Base-by-base conservation (phyloP, 1,140 invertebrate genomes). In the Pristionchus pacificus region DNA sequence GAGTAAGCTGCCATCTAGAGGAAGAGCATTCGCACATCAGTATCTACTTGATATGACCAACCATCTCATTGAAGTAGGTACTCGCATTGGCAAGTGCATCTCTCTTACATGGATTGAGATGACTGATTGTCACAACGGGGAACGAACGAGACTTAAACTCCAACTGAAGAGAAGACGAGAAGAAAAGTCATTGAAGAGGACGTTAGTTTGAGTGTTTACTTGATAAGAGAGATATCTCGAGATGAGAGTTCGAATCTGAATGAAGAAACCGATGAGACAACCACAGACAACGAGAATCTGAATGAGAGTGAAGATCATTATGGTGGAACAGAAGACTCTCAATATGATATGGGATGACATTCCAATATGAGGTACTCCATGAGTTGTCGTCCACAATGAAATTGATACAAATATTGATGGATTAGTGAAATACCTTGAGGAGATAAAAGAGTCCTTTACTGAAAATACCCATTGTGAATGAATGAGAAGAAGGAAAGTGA, bases 61-160 rank as follows among this genome's bases (percentile, higher is more conserved):
- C 38, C 38, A 49, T 49, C 6, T 49, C 38, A 49, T 49, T 19
- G 6, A 49, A 10, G 38, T 49, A 49, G 6, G 6, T 19, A 49
- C 38, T 49, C 19, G n/a, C n/a, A n/a, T 49, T 6, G 6, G 38
- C 38, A 49, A 19, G 6, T 10, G 19, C 38, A 49, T 19, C 19
- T 2, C 57, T 55, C 60, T 78, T 77, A 72, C 76, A 77, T 6
- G 77, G 77, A 73, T 78, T 78, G 25, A 78, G 28, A 73, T 78
- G 65, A 65, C 77, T 78, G 24, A 78, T 66, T 1, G 77, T 78
- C 24, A 78, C 77, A 0, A 68, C 60, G 31, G 77, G 77, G 38
- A 78, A 78, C 0, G 62, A 57, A 3, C 77, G 70, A 30, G 69
- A 65, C 1, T 68, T 59, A 65, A 78, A 78, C 73, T 78, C 68